A percentile compares a stretch with the other conserved stretches of the same genome.
These are phyloP conservation scores for Rynchops niger DNA, from an alignment of 2,113 vertebrate species.

Conservation along the genomic window DNA sequence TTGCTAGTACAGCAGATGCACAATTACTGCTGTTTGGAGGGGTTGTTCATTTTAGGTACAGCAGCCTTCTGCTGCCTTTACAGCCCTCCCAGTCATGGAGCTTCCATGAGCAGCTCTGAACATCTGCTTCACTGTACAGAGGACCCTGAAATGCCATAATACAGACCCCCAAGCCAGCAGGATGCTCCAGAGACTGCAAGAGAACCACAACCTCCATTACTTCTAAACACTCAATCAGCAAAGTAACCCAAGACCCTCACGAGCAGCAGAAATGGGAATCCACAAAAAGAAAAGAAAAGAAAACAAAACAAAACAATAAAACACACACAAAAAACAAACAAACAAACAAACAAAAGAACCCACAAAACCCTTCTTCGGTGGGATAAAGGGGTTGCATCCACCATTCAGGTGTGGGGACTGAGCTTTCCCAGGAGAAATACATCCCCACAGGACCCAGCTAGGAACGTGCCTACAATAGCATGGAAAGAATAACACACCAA, in stretches of 20 bases:
- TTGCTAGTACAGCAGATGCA: not conserved
- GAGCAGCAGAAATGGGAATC: not conserved
- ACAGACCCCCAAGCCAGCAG: not conserved
- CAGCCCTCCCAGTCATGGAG: not conserved
- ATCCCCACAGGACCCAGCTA: not conserved
- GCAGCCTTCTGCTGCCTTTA: not conserved
- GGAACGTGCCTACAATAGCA: not conserved
- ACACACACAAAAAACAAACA: too few relatives aligned
- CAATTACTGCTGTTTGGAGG: not conserved
- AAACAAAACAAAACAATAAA: too few relatives aligned
- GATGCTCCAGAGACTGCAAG: not conserved
- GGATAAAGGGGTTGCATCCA: not conserved
- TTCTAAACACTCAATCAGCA: not conserved
- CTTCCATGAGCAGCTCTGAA: not conserved
- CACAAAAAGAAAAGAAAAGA: not conserved
- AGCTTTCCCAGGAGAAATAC: not conserved
- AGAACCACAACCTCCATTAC: not conserved
- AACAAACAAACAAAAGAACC: not conserved
- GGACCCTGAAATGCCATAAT: not conserved
- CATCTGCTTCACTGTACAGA: not conserved
- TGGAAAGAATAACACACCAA: not conserved
- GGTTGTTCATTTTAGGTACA: not conserved
- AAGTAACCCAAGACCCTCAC: not conserved
- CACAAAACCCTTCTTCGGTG: not conserved
- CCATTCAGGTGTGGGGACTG: accelerated